phyloP scores from a whole-genome alignment of 1,140 invertebrate species.

The Drosophila truncata region DNA sequence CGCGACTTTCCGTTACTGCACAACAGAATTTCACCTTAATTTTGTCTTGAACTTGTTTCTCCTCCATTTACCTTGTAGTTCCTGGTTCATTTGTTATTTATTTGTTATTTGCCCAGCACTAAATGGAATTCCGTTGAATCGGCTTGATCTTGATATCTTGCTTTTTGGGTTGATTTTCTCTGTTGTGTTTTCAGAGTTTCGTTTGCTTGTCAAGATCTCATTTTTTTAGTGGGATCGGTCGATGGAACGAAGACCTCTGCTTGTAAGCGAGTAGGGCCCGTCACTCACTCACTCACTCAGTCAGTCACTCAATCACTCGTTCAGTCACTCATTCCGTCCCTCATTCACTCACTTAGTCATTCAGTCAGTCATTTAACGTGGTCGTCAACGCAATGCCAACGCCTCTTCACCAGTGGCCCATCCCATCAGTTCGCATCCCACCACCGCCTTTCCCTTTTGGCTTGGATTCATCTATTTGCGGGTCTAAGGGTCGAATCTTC shows the following conservation, averaged over 20 bases:
- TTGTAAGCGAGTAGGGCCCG: conserved; percentile 16
- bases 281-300: conserved; percentile 21
- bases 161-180: conserved; percentile 24
- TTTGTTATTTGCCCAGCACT: conserved; percentile 51
- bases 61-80: conserved; percentile 27
- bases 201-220: conserved; percentile 50
- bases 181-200: conserved; percentile 27
- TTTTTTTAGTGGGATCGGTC: conserved; percentile 31
- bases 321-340: conserved; percentile 29
- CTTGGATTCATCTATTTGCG: conserved; percentile 34
- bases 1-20: conserved; percentile 30
- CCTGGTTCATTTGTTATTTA: conserved; percentile 32
- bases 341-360: conserved; percentile 43
- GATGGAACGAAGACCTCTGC: conserved; percentile 3
- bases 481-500: conserved; percentile 50
- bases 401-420: conserved; percentile 38
- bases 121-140: conserved; percentile 56
- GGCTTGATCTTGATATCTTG: conserved; percentile 59
- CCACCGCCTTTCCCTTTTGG: conserved; percentile 30
- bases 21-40: conserved; percentile 46
- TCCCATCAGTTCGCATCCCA: conserved; percentile 16
- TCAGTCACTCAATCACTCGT: conserved; percentile 25
- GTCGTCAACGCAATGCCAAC: conserved; percentile 52
- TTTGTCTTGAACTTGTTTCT: conserved; percentile 48
- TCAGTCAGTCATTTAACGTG: conserved; percentile 39